Base-by-base conservation (phyloP, 1,140 invertebrate species). In the Popillia japonica region DNA sequence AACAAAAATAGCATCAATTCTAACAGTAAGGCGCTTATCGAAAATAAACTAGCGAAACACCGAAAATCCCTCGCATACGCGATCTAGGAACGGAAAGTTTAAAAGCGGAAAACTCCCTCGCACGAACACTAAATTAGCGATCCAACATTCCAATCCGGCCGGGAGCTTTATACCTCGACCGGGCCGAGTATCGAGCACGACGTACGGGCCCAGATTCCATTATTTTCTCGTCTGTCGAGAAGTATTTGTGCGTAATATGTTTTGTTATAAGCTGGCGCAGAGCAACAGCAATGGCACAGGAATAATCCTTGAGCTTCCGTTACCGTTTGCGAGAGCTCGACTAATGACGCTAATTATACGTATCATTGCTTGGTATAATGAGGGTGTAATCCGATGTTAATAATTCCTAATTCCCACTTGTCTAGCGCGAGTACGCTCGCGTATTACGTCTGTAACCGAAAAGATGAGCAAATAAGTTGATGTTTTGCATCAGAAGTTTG, bases 281-380 rank as follows among this genome's bases (percentile, higher is more conserved):
- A 17, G 48, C n/a, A 14, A 55, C 48, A 17, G 14, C 48, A 55
- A n/a, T 17, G 14, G 48, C 48, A 34, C 27, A 68, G 22, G 22
- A 68, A 68, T 68, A 68, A 27, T 68, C 61, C 8, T 68, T 68
- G 61, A 68, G 61, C 22, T 68, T 27, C 22, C 27, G 61, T 68
- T 68, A 68, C 61, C 61, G 61, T 10, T 34, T 27, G 22, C 20
- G 8, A 11, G 11, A 23, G 61, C 22, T 4, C 11, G 22, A 7
- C 61, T 68, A 68, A 68, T 68, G 61, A 34, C 27, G 9, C 61
- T 68, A 68, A 68, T 68, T 68, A 68, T 27, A 68, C 61, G 61
- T 68, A 68, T 68, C 61, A 68, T 68, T 68, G 61, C 61, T 22
- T 22, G 61, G 61, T 68, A 68, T 68, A 68, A 68, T 68, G 61